A percentile compares a stretch with the other conserved stretches of the same genome.
phyloP scores from a whole-genome alignment of 2,797 vertebrate genomes.

The Australoheros facetus region DNA sequence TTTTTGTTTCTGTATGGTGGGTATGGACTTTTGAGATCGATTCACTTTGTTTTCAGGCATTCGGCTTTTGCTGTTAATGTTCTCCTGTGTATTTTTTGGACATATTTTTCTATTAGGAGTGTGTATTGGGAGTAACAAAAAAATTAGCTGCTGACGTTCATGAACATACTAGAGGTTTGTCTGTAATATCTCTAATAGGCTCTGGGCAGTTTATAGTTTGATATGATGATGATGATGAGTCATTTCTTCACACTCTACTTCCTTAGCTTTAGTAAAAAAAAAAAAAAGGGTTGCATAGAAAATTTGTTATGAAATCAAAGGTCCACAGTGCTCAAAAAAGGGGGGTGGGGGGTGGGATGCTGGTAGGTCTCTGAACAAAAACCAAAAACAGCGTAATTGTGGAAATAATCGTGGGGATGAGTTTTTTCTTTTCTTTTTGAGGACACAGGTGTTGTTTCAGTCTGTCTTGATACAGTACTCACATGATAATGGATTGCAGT shows the following conservation, averaged over 20 bases:
- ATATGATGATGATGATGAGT: neutral
- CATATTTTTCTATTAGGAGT: slow-evolving; percentile 36
- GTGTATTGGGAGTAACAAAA: slow-evolving; percentile 36
- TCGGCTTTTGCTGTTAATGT: slow-evolving; percentile 39
- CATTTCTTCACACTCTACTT: neutral
- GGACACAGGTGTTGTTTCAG: neutral
- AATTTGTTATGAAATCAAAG: neutral
- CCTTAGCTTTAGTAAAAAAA: neutral
- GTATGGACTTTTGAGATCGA: slow-evolving; percentile 43
- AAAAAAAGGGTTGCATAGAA: neutral
- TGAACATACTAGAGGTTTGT: slow-evolving; percentile 30
- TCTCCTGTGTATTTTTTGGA: slow-evolving; percentile 35
- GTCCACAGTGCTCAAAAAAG: neutral
- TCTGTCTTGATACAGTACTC: neutral
- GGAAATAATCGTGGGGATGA: too few species aligned
- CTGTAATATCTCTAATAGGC: slow-evolving; percentile 20
- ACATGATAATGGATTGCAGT: neutral
- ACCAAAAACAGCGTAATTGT: neutral
- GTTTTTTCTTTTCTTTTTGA: neutral
- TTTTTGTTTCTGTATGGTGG: neutral
- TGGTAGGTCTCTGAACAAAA: neutral
- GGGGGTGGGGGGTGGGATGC: neutral
- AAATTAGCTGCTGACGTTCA: slow-evolving; percentile 50
- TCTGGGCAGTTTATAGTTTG: neutral
- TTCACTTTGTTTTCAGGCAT: slow-evolving; percentile 45